Percentiles rank a stretch among this genome's conserved stretches.
phyloP scores from a whole-genome alignment of 2,113 vertebrate species.

The Gasterosteus nipponicus region DNA sequence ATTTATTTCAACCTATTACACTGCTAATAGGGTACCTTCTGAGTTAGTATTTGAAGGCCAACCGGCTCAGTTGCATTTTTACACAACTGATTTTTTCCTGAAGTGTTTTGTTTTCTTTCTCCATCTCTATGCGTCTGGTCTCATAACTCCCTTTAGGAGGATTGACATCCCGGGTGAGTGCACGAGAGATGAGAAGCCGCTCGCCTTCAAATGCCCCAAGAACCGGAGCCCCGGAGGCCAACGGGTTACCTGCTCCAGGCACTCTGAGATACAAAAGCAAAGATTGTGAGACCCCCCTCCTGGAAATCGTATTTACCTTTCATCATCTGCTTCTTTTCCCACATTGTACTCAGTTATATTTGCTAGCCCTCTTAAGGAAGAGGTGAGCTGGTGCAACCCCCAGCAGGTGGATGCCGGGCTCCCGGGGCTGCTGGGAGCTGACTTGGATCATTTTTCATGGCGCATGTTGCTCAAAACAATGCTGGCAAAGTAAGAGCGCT shows the following conservation, averaged over 20 bases:
- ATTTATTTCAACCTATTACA: neutral
- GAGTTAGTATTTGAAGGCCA: neutral
- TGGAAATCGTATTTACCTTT: conserved; percentile 65
- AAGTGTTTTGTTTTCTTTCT: conserved; percentile 9
- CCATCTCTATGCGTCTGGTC: conserved; percentile 8
- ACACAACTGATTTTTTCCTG: neutral
- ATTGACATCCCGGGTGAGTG: conserved; percentile 39
- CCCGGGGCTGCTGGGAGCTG: conserved; percentile 47
- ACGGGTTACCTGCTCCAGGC: conserved; percentile 16
- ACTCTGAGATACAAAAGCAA: conserved; percentile 32
- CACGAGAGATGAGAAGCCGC: conserved; percentile 55
- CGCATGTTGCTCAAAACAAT: conserved; percentile 45
- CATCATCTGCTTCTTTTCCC: conserved; percentile 49
- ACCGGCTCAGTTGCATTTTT: neutral
- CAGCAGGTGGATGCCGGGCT: conserved; percentile 49
- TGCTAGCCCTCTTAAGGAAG: conserved; percentile 29
- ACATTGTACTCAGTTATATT: conserved; percentile 49
- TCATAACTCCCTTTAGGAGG: conserved; percentile 26
- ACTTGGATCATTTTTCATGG: conserved; percentile 46
- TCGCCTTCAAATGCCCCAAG: conserved; percentile 39
- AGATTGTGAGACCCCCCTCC: conserved; percentile 42
- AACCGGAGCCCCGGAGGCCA: conserved; percentile 34
- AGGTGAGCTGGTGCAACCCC: conserved; percentile 23
- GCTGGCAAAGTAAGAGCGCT: conserved; percentile 12
- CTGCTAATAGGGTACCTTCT: neutral